Evolutionary conservation across 2,797 vertebrate species (phyloP).

Genomic region (Amblyraja radiata): DNA sequence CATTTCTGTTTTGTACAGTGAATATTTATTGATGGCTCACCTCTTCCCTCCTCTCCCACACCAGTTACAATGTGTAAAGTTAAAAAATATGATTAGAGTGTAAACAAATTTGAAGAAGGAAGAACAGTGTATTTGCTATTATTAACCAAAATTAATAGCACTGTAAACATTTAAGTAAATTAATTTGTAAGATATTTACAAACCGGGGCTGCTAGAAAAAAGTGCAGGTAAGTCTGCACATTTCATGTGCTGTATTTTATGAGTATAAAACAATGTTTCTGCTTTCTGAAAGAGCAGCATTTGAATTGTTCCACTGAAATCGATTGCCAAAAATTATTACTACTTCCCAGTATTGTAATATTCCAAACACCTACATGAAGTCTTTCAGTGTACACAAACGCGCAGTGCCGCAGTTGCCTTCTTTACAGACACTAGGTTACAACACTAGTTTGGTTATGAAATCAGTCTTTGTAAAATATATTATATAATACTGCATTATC

Average conservation of each 20-base stretch:
- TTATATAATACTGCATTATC: slow-evolving; percentile 23
- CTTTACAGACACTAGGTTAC: slow-evolving; percentile 19
- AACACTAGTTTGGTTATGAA: slow-evolving; percentile 30
- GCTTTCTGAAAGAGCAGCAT: slow-evolving; percentile 34
- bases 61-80: slow-evolving; percentile 20
- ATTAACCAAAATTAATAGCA: slow-evolving; percentile 2
- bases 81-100: background rate
- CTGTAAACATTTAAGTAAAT: slow-evolving; percentile 18
- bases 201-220: slow-evolving; percentile 25
- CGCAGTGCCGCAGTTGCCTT: slow-evolving; percentile 29
- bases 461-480: slow-evolving; percentile 34
- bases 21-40: slow-evolving; percentile 33
- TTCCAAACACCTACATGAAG: background rate
- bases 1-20: slow-evolving; percentile 11
- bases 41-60: background rate
- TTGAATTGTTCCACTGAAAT: slow-evolving; percentile 22
- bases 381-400: slow-evolving; percentile 14
- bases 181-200: slow-evolving; percentile 2
- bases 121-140: background rate
- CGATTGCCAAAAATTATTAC: slow-evolving; percentile 5
- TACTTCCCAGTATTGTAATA: slow-evolving; percentile 11
- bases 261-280: slow-evolving; percentile 14
- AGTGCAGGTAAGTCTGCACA: slow-evolving; percentile 26
- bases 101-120: background rate
- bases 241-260: slow-evolving; percentile 32